Conservation (phyloP, 2,797 vertebrate genomes). For the Knipowitschia caucasica region DNA sequence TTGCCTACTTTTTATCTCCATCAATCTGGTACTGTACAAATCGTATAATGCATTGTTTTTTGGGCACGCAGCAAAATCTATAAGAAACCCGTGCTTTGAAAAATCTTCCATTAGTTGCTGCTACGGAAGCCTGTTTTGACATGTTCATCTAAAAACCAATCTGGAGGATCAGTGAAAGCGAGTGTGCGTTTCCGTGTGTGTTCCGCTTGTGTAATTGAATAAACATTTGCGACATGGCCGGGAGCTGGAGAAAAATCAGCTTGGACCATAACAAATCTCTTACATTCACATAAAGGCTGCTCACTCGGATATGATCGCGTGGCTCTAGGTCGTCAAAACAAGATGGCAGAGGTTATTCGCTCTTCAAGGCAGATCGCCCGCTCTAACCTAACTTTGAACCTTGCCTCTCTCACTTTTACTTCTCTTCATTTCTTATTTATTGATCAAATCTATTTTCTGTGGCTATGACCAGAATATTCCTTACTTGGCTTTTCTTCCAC, state of each 20-base stretch:
- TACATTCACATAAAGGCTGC: slow-evolving; percentile 6
- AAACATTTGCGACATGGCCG: slow-evolving; percentile 9
- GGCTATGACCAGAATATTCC: too few species aligned
- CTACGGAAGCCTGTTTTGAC: neutral
- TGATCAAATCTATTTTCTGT: neutral
- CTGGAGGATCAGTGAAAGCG: neutral
- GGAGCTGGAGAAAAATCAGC: slow-evolving; percentile 4
- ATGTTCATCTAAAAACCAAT: neutral
- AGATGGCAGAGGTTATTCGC: neutral
- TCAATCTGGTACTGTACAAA: too few species aligned
- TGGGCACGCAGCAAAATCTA: too few species aligned
- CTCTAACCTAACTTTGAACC: neutral
- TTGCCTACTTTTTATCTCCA: too few species aligned
- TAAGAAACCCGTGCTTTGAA: neutral
- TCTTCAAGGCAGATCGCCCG: neutral
- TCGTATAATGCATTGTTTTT: too few species aligned
- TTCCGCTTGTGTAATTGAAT: slow-evolving; percentile 2
- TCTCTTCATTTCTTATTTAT: neutral
- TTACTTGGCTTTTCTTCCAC: too few species aligned
- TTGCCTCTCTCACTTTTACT: too few species aligned
- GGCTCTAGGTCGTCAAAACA: slow-evolving; percentile 13
- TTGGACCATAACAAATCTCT: slow-evolving; percentile 24
- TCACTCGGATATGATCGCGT: slow-evolving; percentile 9
- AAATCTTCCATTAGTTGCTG: neutral
- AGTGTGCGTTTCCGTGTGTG: neutral